Base-by-base conservation (phyloP, 2,888 invertebrate species). In the Yponomeuta cagnagella region DNA sequence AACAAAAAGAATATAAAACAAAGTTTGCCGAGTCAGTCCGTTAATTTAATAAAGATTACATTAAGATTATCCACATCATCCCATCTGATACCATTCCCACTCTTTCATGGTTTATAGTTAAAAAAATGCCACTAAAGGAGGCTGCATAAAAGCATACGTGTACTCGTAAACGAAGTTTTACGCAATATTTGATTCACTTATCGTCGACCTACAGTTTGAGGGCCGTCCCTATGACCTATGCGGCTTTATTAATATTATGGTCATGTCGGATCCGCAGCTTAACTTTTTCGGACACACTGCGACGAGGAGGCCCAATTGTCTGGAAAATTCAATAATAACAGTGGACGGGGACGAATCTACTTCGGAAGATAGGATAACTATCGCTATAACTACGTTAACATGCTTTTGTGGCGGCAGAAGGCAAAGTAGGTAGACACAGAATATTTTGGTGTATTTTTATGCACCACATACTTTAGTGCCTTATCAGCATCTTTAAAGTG, bases 261-360 rank as follows among this genome's bases (percentile, higher is more conserved):
- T 52, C 68, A 52, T 52, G 48, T 68, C 48, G 68, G 30, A 48
- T 12, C 30, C 48, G 48, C 48, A 31, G 48, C 68, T 52, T 52
- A 48, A 30, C 68, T 48, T 68, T 31, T 43, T 67, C 67, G 67
- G 67, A 67, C 67, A 43, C 67, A 64, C 31, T 30, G 64, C 48
- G 9, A n/a, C 9, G 48, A 52, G 48, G 68, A 48, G 68, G 23
- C 48, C 10, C 48, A 68, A 48, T 68, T 68, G 68, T 68, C n/a
- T 48, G 52, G 68, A 48, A 68, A 68, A 68, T 48, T 68, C 68
- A 68, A 68, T 68, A 68, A 68, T 68, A 68, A 68, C 23, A 68
- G n/a, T 31, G 66, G 37, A 23, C 23, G 70, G 64, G 66, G 64
- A 30, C 30, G 64, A 23, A 52, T 52, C 52, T 2, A 10, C 10